phyloP scores from a whole-genome alignment of 2,797 vertebrate genomes.

The Tinamus major region DNA sequence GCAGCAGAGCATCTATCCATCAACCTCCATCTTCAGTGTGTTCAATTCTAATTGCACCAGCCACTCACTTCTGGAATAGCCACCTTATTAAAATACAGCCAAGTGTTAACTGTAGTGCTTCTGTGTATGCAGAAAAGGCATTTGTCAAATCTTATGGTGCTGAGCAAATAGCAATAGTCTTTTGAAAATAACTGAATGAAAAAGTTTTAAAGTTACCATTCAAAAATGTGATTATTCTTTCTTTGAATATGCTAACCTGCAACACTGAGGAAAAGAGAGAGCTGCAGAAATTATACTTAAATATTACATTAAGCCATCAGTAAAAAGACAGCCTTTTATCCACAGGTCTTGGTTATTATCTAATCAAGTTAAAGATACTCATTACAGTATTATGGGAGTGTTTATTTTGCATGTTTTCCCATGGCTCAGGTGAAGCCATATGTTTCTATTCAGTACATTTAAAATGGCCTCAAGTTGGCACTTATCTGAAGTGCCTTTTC shows the following conservation, averaged over 20 bases:
- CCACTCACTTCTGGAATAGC: constrained; percentile 55
- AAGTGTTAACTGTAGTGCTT: background rate
- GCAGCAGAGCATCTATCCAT: background rate
- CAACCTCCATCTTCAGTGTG: background rate
- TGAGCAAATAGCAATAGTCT: background rate
- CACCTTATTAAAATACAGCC: background rate
- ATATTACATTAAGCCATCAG: background rate
- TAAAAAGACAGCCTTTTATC: background rate
- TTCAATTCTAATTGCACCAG: background rate
- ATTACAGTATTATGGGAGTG: background rate
- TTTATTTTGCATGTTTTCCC: background rate
- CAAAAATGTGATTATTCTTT: constrained; percentile 51
- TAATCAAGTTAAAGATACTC: background rate
- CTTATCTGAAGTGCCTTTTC: background rate
- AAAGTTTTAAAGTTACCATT: constrained; percentile 42
- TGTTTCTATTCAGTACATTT: background rate
- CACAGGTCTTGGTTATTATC: background rate
- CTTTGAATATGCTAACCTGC: constrained; percentile 72
- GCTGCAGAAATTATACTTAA: constrained; percentile 69
- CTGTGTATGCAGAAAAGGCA: background rate
- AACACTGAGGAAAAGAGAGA: constrained; percentile 74
- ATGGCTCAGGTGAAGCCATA: background rate
- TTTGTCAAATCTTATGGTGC: background rate
- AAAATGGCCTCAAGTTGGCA: background rate
- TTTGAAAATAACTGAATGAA: background rate